Evolutionary conservation across 2,888 invertebrate genomes (phyloP), one percentile per base, ranked within the genome.

Genomic region (Andrena bicolor): DNA sequence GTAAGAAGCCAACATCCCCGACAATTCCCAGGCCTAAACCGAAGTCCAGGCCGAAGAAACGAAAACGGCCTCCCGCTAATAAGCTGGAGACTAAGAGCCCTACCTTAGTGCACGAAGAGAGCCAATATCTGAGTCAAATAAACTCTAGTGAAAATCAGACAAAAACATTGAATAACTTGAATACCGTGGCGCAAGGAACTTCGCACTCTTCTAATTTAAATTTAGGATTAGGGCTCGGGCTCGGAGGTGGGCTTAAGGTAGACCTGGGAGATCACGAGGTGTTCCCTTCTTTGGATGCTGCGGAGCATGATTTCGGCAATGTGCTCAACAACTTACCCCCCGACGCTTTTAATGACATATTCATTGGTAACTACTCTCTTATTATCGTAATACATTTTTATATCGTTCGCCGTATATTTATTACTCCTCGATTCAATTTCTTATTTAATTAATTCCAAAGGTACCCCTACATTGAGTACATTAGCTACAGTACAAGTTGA

Each of bases 281-380:
- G 16, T 94, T 94, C 76, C 93, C 93, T n/a, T 93, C 93, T 5
- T 83, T 94, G 58, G 94, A 94, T 85, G 84, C 94, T 84, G 97
- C 97, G 90, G 96, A 96, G 90, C 96, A 96, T 83, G 97, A 97
- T 92, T 96, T 97, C 90, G 97, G 96, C 82, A 97, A 96, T 91
- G 97, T 97, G 82, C 95, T 97, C 80, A 97, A 96, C 94, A 96
- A 96, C 91, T 95, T 97, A 90, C 97, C 97, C 83, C 96, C 97
- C 81, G 97, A 97, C 93, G 97, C 97, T 91, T 97, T 98, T 94
- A 97, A 96, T 93, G 97, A 97, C 93, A 95, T 97, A 72, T 97
- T 97, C 94, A 95, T 96, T 91, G 97, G 96, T 96, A 94, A 94
- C 79, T 85, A 63, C 13, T 64, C 28, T 63, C 2, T 64, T 68